Evolutionary conservation across 2,113 vertebrate genomes (phyloP), one percentile per base, ranked within the genome.

Genomic region (Nesospiza acunhae): DNA sequence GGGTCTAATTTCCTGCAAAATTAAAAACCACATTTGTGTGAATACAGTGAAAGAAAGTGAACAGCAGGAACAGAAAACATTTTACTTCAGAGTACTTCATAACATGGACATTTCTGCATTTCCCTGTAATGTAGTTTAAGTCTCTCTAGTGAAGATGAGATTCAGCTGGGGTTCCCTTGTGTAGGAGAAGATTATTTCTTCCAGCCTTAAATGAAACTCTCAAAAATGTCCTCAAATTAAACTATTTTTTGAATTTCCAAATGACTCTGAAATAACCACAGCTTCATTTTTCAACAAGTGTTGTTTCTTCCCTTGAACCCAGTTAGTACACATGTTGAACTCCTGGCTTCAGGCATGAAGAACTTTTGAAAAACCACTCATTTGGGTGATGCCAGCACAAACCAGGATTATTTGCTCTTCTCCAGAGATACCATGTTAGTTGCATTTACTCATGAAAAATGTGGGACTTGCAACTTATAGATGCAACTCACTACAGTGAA

Each of bases 1-100:
- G 72, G 27, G 62, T 80, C 49, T 91, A 56, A 91, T 93, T 91
- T 96, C n/a, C 49, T 88, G 44, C 58, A 76, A 73, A 93, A 70
- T 59, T 87, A 53, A 90, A 88, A 83, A 68, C 47, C 7, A 0
- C n/a, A 30, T 75, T 84, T 3, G 3, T 85, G n/a, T 52, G 53
- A 93, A 87, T 69, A 76, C 31, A 39, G 12, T 64, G 74, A 76
- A 84, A 87, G 64, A 87, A 87, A 22, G 62, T 90, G 81, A 87
- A 70, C 41, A 91, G 31, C 60, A 89, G 56, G 13, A 81, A 93
- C 13, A 9, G 21, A 53, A 64, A 75, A 87, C 2, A 5, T 39
- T 70, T 84, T 67, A 50, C 74, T 94, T 87, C 33, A 41, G 39
- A 78, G 12, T 68, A 19, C 42, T 78, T 87, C 6, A 18, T 82